Percentiles rank a stretch among this genome's conserved stretches.
Conservation (phyloP, 2,797 vertebrate genomes). For the Melanitta fusca region DNA sequence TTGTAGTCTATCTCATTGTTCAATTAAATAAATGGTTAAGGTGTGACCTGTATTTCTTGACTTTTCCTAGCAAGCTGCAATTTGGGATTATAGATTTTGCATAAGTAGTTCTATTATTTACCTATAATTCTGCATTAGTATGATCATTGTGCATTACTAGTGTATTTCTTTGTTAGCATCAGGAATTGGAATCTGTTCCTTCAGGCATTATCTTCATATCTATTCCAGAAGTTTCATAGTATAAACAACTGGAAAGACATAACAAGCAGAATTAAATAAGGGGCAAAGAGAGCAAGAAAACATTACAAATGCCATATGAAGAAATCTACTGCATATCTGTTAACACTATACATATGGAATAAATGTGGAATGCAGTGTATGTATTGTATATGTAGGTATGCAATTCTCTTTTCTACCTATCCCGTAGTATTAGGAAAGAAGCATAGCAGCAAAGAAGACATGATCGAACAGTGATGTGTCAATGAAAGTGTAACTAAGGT, state of each 20-base stretch:
- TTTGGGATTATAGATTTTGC: neutral
- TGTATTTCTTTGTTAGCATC: neutral
- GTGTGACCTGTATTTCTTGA: neutral
- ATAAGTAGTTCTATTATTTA: neutral
- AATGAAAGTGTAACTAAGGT: neutral
- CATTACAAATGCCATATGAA: neutral
- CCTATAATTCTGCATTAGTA: neutral
- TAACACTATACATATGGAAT: neutral
- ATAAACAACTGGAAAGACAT: neutral
- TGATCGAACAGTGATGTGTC: neutral
- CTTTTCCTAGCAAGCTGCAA: neutral
- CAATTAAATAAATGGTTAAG: neutral
- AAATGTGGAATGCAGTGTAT: neutral
- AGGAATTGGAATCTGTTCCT: neutral
- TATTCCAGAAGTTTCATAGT: neutral
- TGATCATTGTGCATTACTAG: neutral
- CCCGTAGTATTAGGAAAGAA: neutral
- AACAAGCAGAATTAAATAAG: neutral
- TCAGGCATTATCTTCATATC: neutral
- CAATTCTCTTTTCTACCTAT: neutral
- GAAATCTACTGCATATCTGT: neutral
- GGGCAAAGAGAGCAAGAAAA: neutral
- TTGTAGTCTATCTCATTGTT: neutral
- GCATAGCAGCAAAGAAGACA: neutral
- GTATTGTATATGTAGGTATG: neutral